Evolutionary conservation across 2,888 invertebrate genomes (phyloP).

Genomic region (Oligia fasciuncula): DNA sequence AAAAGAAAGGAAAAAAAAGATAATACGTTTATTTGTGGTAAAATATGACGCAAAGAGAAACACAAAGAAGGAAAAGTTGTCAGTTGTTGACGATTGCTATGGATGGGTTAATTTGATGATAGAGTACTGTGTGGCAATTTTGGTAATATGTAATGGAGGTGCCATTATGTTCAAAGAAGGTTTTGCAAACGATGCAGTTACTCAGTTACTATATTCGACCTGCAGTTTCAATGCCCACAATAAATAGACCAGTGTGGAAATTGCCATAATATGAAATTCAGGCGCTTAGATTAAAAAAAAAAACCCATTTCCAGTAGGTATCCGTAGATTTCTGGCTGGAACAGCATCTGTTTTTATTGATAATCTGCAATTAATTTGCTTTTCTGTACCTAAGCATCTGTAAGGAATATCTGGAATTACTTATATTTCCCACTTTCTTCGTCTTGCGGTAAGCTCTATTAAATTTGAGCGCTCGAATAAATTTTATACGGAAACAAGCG

Average conservation of each 20-base stretch:
- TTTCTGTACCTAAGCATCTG: conserved; percentile 19
- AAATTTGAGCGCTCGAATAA: conserved; percentile 60
- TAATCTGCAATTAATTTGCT: conserved; percentile 28
- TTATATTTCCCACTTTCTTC: conserved; percentile 43
- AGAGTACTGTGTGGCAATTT: neutral
- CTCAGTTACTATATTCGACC: neutral
- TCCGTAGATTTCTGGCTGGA: neutral
- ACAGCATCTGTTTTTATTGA: conserved; percentile 7
- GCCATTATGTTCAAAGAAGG: neutral
- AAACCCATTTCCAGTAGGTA: neutral
- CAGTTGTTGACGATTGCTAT: neutral
- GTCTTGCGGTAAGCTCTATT: conserved; percentile 45
- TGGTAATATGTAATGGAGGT: neutral
- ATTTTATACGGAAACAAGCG: conserved; percentile 12
- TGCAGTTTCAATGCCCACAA: neutral
- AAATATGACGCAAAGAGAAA: no score
- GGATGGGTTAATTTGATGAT: neutral
- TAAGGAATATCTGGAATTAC: conserved; percentile 37
- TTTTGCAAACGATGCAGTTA: neutral
- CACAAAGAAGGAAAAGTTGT: neutral
- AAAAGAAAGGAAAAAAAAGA: neutral
- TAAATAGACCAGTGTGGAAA: neutral
- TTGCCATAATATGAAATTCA: conserved; percentile 4
- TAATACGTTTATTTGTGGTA: no score
- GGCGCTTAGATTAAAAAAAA: conserved; percentile 13